Conservation (phyloP, 2,113 vertebrate species). For the Toxotes jaculatrix region DNA sequence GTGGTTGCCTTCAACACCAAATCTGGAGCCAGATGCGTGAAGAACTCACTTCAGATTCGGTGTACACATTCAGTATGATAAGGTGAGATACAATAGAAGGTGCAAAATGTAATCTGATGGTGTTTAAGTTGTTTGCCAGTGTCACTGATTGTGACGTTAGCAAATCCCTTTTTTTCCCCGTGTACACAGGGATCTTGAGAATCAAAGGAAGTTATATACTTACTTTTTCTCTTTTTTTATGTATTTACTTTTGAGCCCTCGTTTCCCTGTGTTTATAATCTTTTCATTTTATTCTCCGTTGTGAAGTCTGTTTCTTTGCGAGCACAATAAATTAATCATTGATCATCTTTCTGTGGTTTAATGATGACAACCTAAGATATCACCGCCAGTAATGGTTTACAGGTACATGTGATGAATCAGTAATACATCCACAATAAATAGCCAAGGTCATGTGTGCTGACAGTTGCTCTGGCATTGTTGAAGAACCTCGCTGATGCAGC, state of each 20-base stretch:
- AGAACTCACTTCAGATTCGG: not conserved
- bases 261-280: not conserved
- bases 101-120: too few species aligned
- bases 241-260: not conserved
- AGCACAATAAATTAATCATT: not conserved
- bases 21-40: not conserved
- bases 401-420: conserved; percentile 20
- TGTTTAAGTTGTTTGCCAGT: not conserved
- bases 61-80: not conserved
- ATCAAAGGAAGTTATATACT: not conserved
- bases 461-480: conserved; percentile 1
- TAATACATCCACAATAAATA: conserved; percentile 21
- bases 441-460: not conserved
- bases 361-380: not conserved
- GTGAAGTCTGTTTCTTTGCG: not conserved
- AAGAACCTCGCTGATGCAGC: not conserved
- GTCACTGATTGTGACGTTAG: too few species aligned
- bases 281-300: not conserved
- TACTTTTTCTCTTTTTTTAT: too few species aligned
- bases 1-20: conserved; percentile 9
- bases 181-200: too few species aligned
- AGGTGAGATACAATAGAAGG: not conserved
- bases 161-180: too few species aligned
- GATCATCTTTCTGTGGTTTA: not conserved
- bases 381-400: not conserved